Evolutionary conservation across 2,888 invertebrate species (phyloP).

Genomic region (Sarcophaga variegata): DNA sequence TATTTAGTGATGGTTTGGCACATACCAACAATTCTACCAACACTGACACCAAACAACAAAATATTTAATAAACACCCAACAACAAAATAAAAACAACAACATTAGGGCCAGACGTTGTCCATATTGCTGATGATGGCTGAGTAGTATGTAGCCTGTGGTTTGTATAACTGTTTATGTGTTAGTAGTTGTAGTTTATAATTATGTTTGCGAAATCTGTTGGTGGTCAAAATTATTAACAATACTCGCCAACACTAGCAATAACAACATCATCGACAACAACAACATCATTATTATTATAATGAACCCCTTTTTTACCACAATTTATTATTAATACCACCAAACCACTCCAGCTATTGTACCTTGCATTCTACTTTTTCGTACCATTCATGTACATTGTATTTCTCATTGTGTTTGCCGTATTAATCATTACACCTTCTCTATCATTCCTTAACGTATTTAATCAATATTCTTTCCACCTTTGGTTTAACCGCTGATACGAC

Average conservation of each 20-base stretch:
- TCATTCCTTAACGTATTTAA: not conserved
- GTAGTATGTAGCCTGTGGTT: not conserved
- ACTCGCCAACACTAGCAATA: slow-evolving; percentile 4
- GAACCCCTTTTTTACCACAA: not conserved
- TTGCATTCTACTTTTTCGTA: not conserved
- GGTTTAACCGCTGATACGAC: not conserved
- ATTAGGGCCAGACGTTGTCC: slow-evolving; percentile 2
- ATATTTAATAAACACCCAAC: not conserved
- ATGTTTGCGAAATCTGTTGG: slow-evolving; percentile 36
- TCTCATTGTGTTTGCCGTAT: not conserved
- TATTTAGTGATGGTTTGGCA: slow-evolving; percentile 55
- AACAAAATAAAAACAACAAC: slow-evolving; percentile 42
- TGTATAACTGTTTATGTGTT: not conserved
- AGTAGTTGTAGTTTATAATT: slow-evolving; percentile 12
- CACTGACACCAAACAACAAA: slow-evolving; percentile 33
- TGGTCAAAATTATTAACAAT: slow-evolving; percentile 51
- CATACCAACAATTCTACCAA: slow-evolving; percentile 12
- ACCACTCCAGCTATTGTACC: not conserved
- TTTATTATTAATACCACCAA: not conserved
- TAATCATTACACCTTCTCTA: not conserved
- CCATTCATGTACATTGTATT: not conserved
- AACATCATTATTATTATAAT: not conserved
- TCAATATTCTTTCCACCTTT: not conserved
- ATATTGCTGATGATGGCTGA: not conserved
- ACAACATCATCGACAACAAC: not conserved